Conservation (phyloP, 2,113 vertebrate genomes). For the Penelope pileata region DNA sequence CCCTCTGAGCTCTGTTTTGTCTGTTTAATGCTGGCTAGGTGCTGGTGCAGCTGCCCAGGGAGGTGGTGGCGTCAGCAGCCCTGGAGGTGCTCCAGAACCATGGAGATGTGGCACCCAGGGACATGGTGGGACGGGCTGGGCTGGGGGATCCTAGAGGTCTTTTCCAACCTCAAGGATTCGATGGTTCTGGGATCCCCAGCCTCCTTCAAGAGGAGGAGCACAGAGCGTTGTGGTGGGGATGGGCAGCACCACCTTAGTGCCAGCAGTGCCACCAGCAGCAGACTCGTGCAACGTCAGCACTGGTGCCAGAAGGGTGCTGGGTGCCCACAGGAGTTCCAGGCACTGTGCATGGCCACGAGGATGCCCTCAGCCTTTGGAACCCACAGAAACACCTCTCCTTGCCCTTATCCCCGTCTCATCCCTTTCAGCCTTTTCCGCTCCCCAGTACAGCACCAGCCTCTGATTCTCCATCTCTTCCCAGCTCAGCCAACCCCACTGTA, state of each 20-base stretch:
- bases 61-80: no score
- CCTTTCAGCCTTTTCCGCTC: background rate
- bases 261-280: no score
- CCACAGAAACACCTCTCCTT: background rate
- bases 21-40: background rate
- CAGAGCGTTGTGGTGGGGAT: no score
- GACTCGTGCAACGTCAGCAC: no score
- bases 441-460: background rate
- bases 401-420: background rate
- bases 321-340: background rate
- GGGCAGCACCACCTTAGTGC: no score
- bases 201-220: no score
- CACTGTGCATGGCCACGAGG: background rate
- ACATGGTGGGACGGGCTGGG: no score
- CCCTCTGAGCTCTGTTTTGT: background rate
- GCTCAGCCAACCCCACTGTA: background rate
- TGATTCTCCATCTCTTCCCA: rapidly evolving
- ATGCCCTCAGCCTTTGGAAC: background rate
- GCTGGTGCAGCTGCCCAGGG: background rate
- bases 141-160: background rate
- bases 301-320: no score
- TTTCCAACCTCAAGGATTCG: background rate
- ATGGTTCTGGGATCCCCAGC: background rate
- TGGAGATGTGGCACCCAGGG: background rate
- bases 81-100: background rate